Evolutionary conservation across 2,797 vertebrate species (phyloP), one percentile per base, ranked within the genome.

Genomic region (Chelmon rostratus): DNA sequence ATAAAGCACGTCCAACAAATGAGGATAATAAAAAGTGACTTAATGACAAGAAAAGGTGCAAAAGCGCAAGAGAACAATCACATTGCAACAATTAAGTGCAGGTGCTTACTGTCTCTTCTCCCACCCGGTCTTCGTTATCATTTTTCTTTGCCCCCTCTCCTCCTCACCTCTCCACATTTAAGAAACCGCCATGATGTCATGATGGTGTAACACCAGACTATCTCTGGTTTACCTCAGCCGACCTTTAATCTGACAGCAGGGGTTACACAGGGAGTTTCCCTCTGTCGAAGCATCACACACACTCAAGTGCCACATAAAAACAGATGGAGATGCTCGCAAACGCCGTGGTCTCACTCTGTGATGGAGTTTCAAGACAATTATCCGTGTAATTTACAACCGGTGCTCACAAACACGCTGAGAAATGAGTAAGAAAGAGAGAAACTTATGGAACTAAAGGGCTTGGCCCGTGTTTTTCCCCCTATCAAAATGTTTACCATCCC

Each of bases 321-420:
- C 86, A 90, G 72, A 88, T 86, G 73, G 71, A 82, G 76, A 38
- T 23, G 73, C 76, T 86, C 78, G 85, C 72, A 84, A 83, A 85
- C 70, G 81, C 46, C 76, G 42, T 0, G 38, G 73, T 63, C 28
- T 53, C 13, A 79, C 38, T 6, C 57, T 52, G 13, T 12, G n/a
- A 85, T 77, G 83, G 85, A 83, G 79, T 87, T 88, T 86, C 83
- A 54, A 73, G 46, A 83, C 76, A 79, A 85, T 89, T 79, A 71
- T 79, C 47, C 15, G 6, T 86, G 68, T 88, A 85, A 89, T 88
- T 91, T 88, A 88, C 68, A 76, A 80, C 81, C 56, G 42, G 47
- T 71, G 52, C 2, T 12, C 1, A 3, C 56, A 65, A 80, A 81
- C 76, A 72, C 54, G 70, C 44, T 59, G 59, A 73, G 76, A 83